Percentiles rank a stretch among this genome's conserved stretches.
Evolutionary conservation across 2,797 vertebrate genomes (phyloP).

Genomic region (Presbytis comata): DNA sequence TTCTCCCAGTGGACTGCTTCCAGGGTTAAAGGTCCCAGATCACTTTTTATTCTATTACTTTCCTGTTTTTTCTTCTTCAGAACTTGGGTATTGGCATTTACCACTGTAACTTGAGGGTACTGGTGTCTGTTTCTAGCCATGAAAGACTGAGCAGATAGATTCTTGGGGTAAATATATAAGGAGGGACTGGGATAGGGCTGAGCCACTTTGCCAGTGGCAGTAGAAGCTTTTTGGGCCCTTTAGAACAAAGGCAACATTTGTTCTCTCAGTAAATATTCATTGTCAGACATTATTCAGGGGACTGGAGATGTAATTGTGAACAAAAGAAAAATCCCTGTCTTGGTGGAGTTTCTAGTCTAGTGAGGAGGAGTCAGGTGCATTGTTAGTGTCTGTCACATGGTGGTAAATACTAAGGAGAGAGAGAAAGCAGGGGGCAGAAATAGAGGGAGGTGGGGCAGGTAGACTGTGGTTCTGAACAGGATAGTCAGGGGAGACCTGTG

Average conservation of each 20-base stretch:
- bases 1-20: not conserved
- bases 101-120: not conserved
- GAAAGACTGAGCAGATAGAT: not conserved
- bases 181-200: not conserved
- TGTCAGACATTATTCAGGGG: not conserved
- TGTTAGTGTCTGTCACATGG: not conserved
- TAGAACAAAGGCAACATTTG: not conserved
- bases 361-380: not conserved
- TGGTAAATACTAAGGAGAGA: not conserved
- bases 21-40: not conserved
- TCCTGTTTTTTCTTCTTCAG: not conserved
- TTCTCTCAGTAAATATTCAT: not conserved
- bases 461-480: not conserved
- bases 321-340: not conserved
- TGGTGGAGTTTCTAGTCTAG: not conserved
- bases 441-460: not conserved
- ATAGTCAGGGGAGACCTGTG: not conserved
- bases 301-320: not conserved
- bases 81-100: not conserved
- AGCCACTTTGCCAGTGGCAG: not conserved
- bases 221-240: not conserved
- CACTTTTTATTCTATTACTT: not conserved
- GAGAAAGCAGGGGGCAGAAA: not conserved
- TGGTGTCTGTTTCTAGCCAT: not conserved
- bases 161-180: not conserved